A percentile compares a stretch with the other conserved stretches of the same genome.
Evolutionary conservation across 2,113 vertebrate species (phyloP).

Genomic region (Psephotus haematonotus): DNA sequence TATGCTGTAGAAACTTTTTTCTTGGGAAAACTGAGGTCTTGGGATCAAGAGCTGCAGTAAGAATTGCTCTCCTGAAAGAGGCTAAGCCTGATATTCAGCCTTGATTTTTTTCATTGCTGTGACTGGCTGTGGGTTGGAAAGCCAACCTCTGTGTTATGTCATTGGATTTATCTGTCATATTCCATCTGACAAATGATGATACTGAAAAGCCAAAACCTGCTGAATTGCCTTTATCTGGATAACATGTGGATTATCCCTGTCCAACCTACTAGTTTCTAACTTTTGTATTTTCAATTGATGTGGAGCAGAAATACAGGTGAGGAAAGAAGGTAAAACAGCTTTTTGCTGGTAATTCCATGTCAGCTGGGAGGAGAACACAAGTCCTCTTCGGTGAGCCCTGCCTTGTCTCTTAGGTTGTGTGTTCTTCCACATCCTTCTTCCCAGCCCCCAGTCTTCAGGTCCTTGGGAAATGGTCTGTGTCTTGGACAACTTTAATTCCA

Average conservation of each 20-base stretch:
- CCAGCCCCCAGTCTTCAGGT: rapidly evolving
- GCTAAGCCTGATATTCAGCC: neutral
- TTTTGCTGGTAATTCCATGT: neutral
- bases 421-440: neutral
- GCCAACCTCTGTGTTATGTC: neutral
- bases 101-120: neutral
- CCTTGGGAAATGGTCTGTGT: neutral
- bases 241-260: neutral
- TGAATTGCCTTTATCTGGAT: neutral
- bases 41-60: neutral
- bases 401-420: neutral
- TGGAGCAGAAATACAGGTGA: neutral
- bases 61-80: neutral
- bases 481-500: neutral
- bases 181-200: neutral
- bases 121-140: neutral
- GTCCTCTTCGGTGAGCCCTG: neutral
- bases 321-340: neutral
- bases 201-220: neutral
- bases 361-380: neutral
- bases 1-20: neutral
- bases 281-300: neutral
- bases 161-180: neutral
- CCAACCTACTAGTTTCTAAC: neutral
- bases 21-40: neutral